Base-by-base conservation (phyloP, 2,888 invertebrate genomes). In the Parasteatoda lunata region DNA sequence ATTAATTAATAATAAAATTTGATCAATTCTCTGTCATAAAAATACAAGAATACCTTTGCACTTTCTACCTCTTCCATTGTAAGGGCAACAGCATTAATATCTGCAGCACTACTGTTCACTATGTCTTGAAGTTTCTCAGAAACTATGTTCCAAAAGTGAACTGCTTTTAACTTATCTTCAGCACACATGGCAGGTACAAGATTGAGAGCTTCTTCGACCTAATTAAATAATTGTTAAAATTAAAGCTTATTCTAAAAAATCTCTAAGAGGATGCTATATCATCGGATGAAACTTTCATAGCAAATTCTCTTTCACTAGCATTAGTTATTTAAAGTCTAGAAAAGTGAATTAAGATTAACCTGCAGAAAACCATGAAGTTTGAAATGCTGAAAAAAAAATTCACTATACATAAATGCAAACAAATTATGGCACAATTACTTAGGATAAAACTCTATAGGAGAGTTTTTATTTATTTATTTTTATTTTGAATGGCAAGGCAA, bases 121-220 rank as follows among this genome's bases (percentile, higher is more conserved):
- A 91, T 91, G 72, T 90, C 91, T 88, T 91, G 91, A 8, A 91
- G 88, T 76, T 89, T 90, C 77, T 91, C 91, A 4, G 91, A 91
- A 8, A 91, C 89, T 51, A 90, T 86, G 88, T 91, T 91, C 91
- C 91, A 91, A 78, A 90, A 90, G 49, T 91, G 90, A 6, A 91
- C 91, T 68, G 91, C 91, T 89, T 90, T 89, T 5, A 91, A 81
- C 66, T 91, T 91, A 73, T 91, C 90, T 70, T 90, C 90, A 30
- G 90, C 90, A 52, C 86, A 77, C 91, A 91, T 91, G 11, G 79
- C 88, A 9, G 90, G 90, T 52, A 91, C 91, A 84, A 91, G 89
- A 5, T 88, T 79, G 1, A 91, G 90, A n/a, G 91, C 91, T 82
- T 90, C 90, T 85, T 91, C 90, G 80, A 91, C 90, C 91, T 91